Evolutionary conservation across 2,888 invertebrate genomes (phyloP).

Genomic region (Byasa hedistus): DNA sequence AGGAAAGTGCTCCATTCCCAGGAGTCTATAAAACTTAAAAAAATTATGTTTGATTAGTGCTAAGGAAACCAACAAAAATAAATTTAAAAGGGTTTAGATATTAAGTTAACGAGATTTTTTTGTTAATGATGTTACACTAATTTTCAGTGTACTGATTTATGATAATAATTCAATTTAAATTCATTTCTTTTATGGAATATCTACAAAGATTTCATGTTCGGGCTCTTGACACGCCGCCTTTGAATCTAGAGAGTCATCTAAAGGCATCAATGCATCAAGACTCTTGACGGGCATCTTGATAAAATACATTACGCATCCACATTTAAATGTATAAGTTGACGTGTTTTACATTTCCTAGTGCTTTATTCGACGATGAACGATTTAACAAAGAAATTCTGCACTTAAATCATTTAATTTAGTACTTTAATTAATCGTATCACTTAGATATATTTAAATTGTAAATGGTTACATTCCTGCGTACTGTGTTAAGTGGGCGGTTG

Average conservation of each 20-base stretch:
- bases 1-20: neutral
- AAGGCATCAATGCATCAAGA: constrained; percentile 41
- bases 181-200: neutral
- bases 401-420: neutral
- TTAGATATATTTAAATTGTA: constrained; percentile 21
- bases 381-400: neutral
- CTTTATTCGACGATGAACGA: neutral
- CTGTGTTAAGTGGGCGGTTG: constrained; percentile 18
- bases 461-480: constrained; percentile 13
- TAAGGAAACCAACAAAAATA: neutral
- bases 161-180: neutral
- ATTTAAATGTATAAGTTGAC: constrained; percentile 22
- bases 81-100: neutral
- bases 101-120: neutral
- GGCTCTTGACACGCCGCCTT: constrained; percentile 31
- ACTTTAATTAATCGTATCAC: neutral
- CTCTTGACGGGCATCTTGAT: constrained; percentile 37
- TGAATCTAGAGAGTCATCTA: constrained; percentile 40
- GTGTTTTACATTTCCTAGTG: constrained; percentile 11
- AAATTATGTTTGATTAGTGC: neutral
- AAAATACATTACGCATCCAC: constrained; percentile 24
- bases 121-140: neutral
- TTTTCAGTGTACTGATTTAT: neutral
- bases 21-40: neutral
- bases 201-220: neutral